Base-by-base conservation (phyloP, 2,797 vertebrate genomes). In the Melanotaenia boesemani region DNA sequence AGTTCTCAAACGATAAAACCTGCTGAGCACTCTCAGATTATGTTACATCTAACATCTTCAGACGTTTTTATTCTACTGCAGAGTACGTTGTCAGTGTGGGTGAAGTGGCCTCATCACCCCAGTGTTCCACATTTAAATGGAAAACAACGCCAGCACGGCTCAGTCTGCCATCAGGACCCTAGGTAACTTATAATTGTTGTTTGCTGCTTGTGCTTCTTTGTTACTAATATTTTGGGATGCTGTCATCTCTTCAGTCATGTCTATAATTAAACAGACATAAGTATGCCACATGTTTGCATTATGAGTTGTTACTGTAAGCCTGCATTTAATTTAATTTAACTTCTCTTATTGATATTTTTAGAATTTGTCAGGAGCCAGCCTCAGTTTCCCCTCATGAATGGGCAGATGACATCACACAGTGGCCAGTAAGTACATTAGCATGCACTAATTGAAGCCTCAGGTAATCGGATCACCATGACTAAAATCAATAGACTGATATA, bases 91-190 rank as follows among this genome's bases (percentile, higher is more conserved):
- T 97, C 98, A 0, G 94, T 97, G 41, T 99, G 98, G 97, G 96
- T 99, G 69, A 99, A 97, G 88, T 99, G 97, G 98, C 97, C 98
- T 48, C 67, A 94, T 10, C 96, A 99, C 79, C 87, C 94, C 78
- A 98, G 96, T 44, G 92, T 94, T 67, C 96, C 96, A 0, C 72
- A 85, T 75, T 81, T 97, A 76, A 94, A 94, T 0, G 95, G 90
- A 20, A 82, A 95, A 55, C 92, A 84, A 34, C 94, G 96, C 16
- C 94, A 94, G 0, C 94, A 96, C 15, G 98, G 98, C 18, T 96
- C 98, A 4, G 98, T 99, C 67, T 99, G 98, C 83, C 97, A 98
- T 77, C 98, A 99, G 90, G 98, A 99, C 86, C 98, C 98, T 76
- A 97, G 98, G 98, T 99, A 91, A 85, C 91, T 4, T 2, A n/a